Conservation (phyloP, 2,113 vertebrate species). For the Candoia aspera region DNA sequence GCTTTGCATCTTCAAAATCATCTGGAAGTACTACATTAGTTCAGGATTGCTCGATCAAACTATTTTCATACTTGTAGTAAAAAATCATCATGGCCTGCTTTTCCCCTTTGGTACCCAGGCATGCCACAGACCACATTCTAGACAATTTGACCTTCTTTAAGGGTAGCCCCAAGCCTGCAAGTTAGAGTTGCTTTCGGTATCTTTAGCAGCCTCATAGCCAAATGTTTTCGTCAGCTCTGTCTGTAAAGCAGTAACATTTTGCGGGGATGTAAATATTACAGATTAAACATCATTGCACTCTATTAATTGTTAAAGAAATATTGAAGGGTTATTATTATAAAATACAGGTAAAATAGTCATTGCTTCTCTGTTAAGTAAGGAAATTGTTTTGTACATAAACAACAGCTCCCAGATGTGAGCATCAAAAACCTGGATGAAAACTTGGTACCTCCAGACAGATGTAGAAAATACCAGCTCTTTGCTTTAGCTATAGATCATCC, state of each 20-base stretch:
- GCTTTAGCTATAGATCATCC: neutral
- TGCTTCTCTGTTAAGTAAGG: neutral
- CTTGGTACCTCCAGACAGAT: neutral
- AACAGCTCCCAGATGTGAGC: neutral
- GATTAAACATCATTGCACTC: neutral
- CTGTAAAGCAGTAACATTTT: neutral
- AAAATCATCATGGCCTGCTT: neutral
- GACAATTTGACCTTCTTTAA: neutral
- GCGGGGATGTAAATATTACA: neutral
- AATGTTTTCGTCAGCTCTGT: neutral
- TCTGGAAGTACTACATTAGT: neutral
- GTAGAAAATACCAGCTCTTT: neutral
- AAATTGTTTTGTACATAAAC: neutral
- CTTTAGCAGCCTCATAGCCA: neutral
- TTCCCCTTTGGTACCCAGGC: neutral
- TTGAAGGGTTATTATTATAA: neutral
- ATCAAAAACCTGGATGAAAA: neutral
- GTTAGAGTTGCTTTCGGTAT: neutral
- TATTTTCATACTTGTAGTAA: neutral
- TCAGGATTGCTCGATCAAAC: neutral
- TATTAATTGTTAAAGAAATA: neutral
- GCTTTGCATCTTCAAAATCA: neutral
- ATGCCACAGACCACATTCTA: neutral
- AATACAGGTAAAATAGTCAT: neutral
- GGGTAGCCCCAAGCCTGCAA: neutral